These are phyloP conservation scores for Anthopleura sola DNA, from an alignment of 64 coral and sea anemone species.

Conservation along the genomic window DNA sequence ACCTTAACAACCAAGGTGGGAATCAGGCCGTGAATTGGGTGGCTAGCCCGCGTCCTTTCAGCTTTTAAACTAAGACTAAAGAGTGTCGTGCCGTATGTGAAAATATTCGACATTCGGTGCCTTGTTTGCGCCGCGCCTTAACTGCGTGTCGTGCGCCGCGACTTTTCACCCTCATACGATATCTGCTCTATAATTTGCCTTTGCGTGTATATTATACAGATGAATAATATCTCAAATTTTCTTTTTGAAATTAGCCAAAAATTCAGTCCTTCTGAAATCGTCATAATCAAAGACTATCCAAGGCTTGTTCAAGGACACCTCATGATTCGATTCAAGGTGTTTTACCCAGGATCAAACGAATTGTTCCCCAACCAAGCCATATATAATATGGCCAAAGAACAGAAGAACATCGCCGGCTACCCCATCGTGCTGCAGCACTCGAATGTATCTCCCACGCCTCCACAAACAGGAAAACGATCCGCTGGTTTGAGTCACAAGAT, in stretches of 20 bases:
- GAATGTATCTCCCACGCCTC: not conserved
- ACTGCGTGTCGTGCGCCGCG: no score
- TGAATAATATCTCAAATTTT: not conserved
- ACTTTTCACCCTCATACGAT: no score
- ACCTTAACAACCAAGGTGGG: no score
- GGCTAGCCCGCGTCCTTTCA: no score
- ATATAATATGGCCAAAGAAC: not conserved
- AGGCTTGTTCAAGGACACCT: not conserved
- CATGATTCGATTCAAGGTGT: not conserved
- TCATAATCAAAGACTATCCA: not conserved
- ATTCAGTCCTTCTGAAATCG: not conserved
- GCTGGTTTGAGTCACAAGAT: not conserved
- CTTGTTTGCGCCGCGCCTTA: no score
- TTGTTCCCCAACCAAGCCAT: not conserved
- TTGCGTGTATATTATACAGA: not conserved
- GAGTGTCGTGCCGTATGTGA: no score
- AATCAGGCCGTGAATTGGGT: no score
- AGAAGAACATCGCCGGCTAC: not conserved
- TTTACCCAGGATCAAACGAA: not conserved
- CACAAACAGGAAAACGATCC: not conserved
- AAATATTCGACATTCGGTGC: no score
- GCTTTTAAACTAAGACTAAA: no score
- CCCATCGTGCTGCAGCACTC: not conserved
- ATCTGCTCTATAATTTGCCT: no score
- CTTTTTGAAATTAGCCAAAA: not conserved